Percentiles rank a stretch among this genome's conserved stretches.
Evolutionary conservation across 2,797 vertebrate genomes (phyloP).

Genomic region (Lerista edwardsae): DNA sequence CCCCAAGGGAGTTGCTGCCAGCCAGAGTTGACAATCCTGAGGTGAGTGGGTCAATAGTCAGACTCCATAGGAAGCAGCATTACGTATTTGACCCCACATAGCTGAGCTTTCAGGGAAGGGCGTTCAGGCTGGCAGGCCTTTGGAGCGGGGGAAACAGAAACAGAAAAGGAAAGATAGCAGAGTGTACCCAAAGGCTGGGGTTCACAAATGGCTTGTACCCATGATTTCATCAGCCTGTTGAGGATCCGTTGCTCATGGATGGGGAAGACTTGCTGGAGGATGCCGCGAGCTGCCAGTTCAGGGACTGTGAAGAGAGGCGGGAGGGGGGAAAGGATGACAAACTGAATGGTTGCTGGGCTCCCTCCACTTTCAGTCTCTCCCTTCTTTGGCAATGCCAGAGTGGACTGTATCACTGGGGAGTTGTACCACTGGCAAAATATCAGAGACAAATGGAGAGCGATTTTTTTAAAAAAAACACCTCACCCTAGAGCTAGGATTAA

Average conservation of each 20-base stretch:
- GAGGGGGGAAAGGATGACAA: not conserved
- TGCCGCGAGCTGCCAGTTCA: slow-evolving; percentile 89
- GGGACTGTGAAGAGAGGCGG: slow-evolving; percentile 80
- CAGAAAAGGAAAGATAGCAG: not conserved
- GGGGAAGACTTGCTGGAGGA: slow-evolving; percentile 95
- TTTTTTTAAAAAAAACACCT: too few relatives aligned
- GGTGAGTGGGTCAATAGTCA: too few relatives aligned
- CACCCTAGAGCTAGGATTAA: not conserved
- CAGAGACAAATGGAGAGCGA: too few relatives aligned
- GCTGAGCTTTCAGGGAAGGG: too few relatives aligned
- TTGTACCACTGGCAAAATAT: too few relatives aligned
- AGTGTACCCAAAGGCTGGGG: slow-evolving; percentile 89
- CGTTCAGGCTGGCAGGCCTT: too few relatives aligned
- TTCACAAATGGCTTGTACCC: slow-evolving; percentile 96
- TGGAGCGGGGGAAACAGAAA: too few relatives aligned
- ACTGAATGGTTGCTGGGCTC: not conserved
- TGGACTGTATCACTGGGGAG: not conserved
- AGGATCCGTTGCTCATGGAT: slow-evolving; percentile 95
- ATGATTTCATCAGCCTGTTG: slow-evolving; percentile 94
- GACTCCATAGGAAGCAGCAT: too few relatives aligned
- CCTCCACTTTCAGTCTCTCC: not conserved
- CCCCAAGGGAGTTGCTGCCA: too few relatives aligned
- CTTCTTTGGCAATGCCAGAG: not conserved
- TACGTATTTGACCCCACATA: too few relatives aligned
- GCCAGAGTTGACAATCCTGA: too few relatives aligned